Percentiles rank a stretch among this genome's conserved stretches.
Conservation (phyloP, 2,888 invertebrate genomes). For the Gari tellinella region DNA sequence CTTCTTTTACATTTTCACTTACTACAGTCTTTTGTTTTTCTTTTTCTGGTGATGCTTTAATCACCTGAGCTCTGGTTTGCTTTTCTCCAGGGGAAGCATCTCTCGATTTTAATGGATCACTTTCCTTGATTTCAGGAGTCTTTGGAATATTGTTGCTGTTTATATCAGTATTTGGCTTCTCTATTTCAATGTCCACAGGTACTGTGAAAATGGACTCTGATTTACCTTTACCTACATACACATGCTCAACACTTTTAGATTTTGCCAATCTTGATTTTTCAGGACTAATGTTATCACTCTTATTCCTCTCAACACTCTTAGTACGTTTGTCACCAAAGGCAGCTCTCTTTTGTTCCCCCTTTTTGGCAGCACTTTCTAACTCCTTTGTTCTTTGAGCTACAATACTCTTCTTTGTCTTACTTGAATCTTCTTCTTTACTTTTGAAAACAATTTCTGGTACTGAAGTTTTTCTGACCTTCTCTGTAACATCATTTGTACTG, state of each 20-base stretch:
- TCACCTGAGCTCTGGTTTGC: not conserved
- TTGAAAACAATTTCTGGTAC: constrained; percentile 43
- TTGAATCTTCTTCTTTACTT: constrained; percentile 25
- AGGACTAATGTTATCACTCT: not conserved
- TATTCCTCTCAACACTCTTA: constrained; percentile 40
- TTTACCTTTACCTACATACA: constrained; percentile 19
- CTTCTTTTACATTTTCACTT: no score
- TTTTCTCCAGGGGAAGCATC: constrained; percentile 7
- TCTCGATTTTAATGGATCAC: constrained; percentile 4
- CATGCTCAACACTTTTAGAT: constrained; percentile 55
- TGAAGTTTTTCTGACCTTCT: constrained; percentile 36
- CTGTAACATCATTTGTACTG: constrained; percentile 3
- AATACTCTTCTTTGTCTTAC: constrained; percentile 17
- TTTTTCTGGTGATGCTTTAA: not conserved
- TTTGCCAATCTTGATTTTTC: constrained; percentile 24
- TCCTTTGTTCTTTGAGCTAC: constrained; percentile 46
- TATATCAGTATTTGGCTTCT: not conserved
- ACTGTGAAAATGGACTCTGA: not conserved
- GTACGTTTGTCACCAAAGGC: constrained; percentile 21
- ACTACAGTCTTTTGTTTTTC: constrained; percentile 1
- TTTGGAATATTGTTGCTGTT: not conserved
- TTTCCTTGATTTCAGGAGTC: not conserved
- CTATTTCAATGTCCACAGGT: not conserved
- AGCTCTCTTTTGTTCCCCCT: constrained; percentile 27
- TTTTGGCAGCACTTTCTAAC: constrained; percentile 31